phyloP scores from a whole-genome alignment of 2,888 invertebrate genomes.

The Nipponacmea schrenckii region DNA sequence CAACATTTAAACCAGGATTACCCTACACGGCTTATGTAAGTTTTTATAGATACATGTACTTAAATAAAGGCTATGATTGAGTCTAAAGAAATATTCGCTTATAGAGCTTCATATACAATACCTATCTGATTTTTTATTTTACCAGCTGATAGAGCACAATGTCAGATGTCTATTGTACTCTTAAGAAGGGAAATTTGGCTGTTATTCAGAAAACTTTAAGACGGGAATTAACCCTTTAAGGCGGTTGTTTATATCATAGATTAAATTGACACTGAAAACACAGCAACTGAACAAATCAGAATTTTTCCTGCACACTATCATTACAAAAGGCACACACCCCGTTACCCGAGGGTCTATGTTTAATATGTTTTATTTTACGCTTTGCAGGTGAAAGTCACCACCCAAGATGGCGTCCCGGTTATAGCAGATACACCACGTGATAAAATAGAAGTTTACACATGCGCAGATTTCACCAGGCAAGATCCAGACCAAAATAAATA shows the following conservation, averaged over 20 bases:
- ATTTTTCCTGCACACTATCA: background rate
- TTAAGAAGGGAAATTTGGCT: too few species aligned
- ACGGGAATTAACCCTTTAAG: too few species aligned
- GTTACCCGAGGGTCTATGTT: background rate
- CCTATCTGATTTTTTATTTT: background rate
- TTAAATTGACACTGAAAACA: too few species aligned
- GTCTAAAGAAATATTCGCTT: too few species aligned
- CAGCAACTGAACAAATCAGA: too few species aligned
- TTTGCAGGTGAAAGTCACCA: background rate
- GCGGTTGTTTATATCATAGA: too few species aligned
- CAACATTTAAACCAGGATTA: slow-evolving; percentile 87
- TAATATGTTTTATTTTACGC: too few species aligned
- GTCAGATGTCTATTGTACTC: too few species aligned
- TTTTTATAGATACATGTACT: slow-evolving; percentile 14
- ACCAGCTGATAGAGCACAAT: background rate
- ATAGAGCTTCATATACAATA: too few species aligned
- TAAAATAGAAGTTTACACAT: background rate
- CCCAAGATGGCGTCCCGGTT: background rate
- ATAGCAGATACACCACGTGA: background rate
- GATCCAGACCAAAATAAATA: slow-evolving; percentile 21
- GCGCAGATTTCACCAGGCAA: background rate
- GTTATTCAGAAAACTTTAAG: too few species aligned
- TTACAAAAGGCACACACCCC: too few species aligned
- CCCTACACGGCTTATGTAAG: slow-evolving; percentile 83
- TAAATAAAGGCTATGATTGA: too few species aligned